Percentiles rank a stretch among this genome's conserved stretches.
These are phyloP conservation scores for Calyptommatus sinebrachiatus DNA, from an alignment of 2,113 vertebrate genomes.

Conservation along the genomic window DNA sequence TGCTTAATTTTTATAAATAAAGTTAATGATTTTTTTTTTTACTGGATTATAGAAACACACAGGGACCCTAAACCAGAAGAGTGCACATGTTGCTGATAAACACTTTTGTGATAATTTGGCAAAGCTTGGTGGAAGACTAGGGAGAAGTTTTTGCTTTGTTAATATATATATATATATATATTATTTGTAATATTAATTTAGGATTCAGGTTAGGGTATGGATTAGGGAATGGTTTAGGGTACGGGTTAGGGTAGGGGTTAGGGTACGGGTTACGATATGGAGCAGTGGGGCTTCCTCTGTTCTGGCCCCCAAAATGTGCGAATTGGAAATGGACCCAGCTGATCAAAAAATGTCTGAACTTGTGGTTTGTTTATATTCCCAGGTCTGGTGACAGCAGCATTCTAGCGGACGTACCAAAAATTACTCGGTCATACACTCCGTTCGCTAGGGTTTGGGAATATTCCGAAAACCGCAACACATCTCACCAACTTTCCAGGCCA, in stretches of 20 bases:
- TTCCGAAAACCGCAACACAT: constrained; percentile 63
- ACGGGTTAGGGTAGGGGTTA: too few relatives aligned
- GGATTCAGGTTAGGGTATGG: too few relatives aligned
- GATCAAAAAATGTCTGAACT: background rate
- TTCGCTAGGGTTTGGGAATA: constrained; percentile 89
- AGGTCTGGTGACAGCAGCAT: constrained; percentile 28
- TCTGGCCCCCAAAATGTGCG: background rate
- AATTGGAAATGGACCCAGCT: background rate
- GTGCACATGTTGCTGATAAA: background rate
- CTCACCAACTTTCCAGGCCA: constrained; percentile 14
- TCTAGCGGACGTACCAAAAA: constrained; percentile 52
- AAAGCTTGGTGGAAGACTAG: fast-evolving
- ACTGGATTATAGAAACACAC: constrained; percentile 8
- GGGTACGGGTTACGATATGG: too few relatives aligned
- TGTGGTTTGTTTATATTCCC: constrained; percentile 35
- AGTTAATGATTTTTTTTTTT: background rate
- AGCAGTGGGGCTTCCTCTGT: background rate
- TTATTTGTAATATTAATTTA: too few relatives aligned
- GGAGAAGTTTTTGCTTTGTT: background rate
- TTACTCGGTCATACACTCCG: constrained; percentile 73
- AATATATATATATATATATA: too few relatives aligned
- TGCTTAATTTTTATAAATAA: constrained; percentile 5
- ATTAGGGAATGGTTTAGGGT: too few relatives aligned
- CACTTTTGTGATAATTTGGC: background rate
- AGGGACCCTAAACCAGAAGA: constrained; percentile 8